A percentile compares a stretch with the other conserved stretches of the same genome.
Conservation (phyloP, 2,797 vertebrate genomes). For the Gorsachius magnificus region DNA sequence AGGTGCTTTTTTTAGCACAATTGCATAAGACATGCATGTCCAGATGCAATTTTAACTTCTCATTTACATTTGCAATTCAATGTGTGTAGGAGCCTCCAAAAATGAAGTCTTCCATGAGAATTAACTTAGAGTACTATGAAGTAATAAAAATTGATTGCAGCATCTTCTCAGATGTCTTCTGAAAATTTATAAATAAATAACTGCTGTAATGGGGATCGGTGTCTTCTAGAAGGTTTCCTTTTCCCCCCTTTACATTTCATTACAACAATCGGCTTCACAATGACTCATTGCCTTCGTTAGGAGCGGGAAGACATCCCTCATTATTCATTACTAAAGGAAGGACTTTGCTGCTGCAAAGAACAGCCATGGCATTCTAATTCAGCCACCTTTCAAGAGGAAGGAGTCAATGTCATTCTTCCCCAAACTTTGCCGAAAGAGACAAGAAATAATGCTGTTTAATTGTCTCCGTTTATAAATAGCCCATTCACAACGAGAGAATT, state of each 20-base stretch:
- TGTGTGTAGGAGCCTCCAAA: conserved; percentile 15
- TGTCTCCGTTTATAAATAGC: conserved; percentile 37
- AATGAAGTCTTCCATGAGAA: background rate
- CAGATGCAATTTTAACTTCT: conserved; percentile 38
- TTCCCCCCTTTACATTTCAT: background rate
- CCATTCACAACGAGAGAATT: background rate
- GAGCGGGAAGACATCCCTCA: conserved; percentile 59
- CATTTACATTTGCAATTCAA: conserved; percentile 22
- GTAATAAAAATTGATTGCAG: background rate
- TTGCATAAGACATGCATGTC: background rate
- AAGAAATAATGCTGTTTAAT: conserved; percentile 57
- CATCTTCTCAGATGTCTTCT: background rate
- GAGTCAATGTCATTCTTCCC: conserved; percentile 20
- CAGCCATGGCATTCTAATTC: conserved; percentile 45
- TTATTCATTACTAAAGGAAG: conserved; percentile 56
- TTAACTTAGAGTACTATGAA: conserved; percentile 9
- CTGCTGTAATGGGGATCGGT: background rate
- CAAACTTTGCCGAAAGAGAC: conserved; percentile 35
- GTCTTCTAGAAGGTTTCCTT: conserved; percentile 21
- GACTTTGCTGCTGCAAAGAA: conserved; percentile 30
- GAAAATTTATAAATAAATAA: conserved; percentile 3
- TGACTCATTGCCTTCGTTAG: conserved; percentile 63
- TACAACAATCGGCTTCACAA: conserved; percentile 21
- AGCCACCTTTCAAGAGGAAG: background rate
- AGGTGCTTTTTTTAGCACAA: conserved; percentile 7